A percentile compares a stretch with the other conserved stretches of the same genome.
Evolutionary conservation across 1,140 invertebrate species (phyloP).

Genomic region (Mactra quadrangularis): DNA sequence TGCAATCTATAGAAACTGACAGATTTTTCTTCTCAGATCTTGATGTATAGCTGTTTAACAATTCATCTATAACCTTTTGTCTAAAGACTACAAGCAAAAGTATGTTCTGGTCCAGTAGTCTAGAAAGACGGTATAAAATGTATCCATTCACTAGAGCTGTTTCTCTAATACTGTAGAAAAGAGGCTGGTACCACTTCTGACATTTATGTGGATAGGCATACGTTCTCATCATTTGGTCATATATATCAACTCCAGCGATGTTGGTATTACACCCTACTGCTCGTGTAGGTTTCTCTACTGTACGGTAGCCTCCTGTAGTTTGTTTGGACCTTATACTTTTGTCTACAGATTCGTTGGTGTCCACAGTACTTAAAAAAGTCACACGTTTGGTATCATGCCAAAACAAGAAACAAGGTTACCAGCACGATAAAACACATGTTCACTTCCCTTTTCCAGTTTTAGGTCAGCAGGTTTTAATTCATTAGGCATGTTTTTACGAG

Average conservation of each 20-base stretch:
- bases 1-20: neutral
- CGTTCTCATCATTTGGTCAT: constrained; percentile 15
- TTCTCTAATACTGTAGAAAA: constrained; percentile 1
- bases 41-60: too few species aligned
- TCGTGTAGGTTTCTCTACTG: constrained; percentile 13
- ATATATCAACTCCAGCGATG: constrained; percentile 24
- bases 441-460: constrained; percentile 11
- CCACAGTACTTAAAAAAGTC: too few species aligned
- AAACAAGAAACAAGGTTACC: neutral
- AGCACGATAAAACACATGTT: neutral
- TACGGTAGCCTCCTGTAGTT: neutral
- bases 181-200: constrained; percentile 13
- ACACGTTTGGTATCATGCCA: constrained; percentile 18
- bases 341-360: neutral
- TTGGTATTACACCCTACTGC: constrained; percentile 3
- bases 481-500: constrained; percentile 18
- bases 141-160: constrained; percentile 26
- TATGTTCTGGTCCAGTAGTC: neutral
- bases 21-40: neutral
- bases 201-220: constrained; percentile 31
- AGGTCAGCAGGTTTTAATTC: neutral
- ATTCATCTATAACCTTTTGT: constrained; percentile 6
- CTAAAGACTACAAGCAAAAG: neutral
- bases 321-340: neutral
- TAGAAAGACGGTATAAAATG: neutral